Conservation (phyloP, 2,888 invertebrate genomes). For the Drosophila pseudotalamancana region DNA sequence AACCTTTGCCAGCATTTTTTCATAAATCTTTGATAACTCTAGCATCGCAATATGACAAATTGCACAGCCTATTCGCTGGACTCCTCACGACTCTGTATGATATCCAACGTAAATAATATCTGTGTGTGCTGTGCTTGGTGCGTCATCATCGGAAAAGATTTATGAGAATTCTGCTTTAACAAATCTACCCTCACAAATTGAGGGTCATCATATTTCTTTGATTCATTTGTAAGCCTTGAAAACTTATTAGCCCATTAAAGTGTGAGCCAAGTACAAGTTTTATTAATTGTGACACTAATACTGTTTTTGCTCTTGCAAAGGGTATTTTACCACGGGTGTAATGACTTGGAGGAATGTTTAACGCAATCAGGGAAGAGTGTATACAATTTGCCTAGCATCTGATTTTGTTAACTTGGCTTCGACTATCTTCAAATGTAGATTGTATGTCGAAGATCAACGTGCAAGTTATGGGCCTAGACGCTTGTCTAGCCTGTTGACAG, state of each 20-base stretch:
- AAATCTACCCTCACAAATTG: neutral
- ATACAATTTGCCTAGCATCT: neutral
- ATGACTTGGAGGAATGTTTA: too few species aligned
- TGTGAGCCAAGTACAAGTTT: neutral
- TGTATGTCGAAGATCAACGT: conserved; percentile 51
- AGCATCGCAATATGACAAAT: conserved; percentile 60
- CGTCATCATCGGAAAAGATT: neutral
- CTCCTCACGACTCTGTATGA: neutral
- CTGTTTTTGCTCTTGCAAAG: neutral
- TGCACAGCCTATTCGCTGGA: conserved; percentile 19
- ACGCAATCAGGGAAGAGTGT: neutral
- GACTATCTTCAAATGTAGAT: conserved; percentile 36
- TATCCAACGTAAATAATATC: conserved; percentile 5
- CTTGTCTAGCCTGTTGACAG: conserved; percentile 57
- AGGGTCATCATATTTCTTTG: neutral
- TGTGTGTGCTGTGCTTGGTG: neutral
- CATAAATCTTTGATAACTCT: conserved; percentile 51
- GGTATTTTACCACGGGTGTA: neutral
- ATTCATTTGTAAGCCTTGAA: neutral
- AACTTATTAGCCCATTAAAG: neutral
- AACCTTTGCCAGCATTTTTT: conserved; percentile 4
- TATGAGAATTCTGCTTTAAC: neutral
- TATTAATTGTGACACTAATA: neutral
- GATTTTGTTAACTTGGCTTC: neutral
- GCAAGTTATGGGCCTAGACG: conserved; percentile 54